These are phyloP conservation scores for Calypte anna DNA, from an alignment of 2,113 vertebrate genomes.

Conservation along the genomic window DNA sequence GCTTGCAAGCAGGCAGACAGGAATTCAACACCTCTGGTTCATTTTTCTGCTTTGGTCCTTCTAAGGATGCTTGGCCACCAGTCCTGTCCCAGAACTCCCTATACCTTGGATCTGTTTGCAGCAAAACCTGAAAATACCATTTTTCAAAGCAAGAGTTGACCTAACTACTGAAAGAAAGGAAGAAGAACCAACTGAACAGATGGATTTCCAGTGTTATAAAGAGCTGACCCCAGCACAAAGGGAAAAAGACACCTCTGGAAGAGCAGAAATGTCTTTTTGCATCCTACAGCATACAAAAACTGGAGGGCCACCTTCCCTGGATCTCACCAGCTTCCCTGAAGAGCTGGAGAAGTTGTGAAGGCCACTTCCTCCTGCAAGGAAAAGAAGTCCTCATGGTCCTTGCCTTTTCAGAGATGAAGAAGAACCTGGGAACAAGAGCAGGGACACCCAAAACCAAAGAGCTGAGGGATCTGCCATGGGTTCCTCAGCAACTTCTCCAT, in stretches of 20 bases:
- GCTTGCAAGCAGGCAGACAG: not conserved
- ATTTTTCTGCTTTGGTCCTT: not conserved
- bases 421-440: not conserved
- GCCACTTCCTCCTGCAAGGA: fast-evolving
- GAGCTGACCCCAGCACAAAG: not conserved
- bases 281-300: not conserved
- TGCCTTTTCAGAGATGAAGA: fast-evolving
- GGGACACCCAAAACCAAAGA: fast-evolving
- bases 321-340: not conserved
- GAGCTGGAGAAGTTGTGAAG: not conserved
- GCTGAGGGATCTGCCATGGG: not conserved
- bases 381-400: fast-evolving
- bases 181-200: not conserved
- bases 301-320: not conserved
- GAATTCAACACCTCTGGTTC: not conserved
- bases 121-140: not conserved
- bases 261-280: not conserved
- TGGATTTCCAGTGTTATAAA: not conserved
- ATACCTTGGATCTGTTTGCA: not conserved
- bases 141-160: not conserved
- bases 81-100: not conserved
- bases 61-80: not conserved
- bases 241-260: not conserved
- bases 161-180: not conserved
- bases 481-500: not conserved